phyloP scores from a whole-genome alignment of 1,140 invertebrate genomes.

The Conus ventricosus region DNA sequence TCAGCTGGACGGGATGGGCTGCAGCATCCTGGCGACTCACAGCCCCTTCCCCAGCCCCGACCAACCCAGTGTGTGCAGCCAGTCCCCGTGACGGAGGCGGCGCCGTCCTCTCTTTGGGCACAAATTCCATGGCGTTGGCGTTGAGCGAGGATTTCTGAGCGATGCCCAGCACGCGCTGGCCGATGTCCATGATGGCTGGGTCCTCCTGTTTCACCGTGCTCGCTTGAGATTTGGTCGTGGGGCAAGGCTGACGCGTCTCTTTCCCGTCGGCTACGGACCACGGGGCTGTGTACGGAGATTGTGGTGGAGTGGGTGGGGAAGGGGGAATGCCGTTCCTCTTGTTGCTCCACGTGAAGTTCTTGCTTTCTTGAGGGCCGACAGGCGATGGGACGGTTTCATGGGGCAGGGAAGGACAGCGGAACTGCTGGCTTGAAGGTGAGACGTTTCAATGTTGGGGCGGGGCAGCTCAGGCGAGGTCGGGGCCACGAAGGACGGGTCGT shows the following conservation, averaged over 20 bases:
- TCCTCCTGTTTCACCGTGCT: background rate
- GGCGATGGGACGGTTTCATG: background rate
- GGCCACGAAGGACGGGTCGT: background rate
- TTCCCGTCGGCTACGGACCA: background rate
- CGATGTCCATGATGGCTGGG: constrained; percentile 8
- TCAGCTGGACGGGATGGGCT: background rate
- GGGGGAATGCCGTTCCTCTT: background rate
- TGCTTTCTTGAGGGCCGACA: background rate
- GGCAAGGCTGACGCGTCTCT: background rate
- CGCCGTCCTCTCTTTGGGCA: background rate
- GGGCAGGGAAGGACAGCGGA: background rate
- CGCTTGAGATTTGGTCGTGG: background rate
- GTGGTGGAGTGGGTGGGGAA: background rate
- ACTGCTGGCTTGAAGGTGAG: background rate
- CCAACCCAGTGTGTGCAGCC: background rate
- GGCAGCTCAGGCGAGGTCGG: background rate
- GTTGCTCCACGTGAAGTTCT: background rate
- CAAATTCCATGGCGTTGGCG: constrained; percentile 10
- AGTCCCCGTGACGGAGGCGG: background rate
- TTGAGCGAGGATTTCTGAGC: constrained; percentile 8
- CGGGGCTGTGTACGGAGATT: no score
- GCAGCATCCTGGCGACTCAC: no score
- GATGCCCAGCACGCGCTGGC: background rate
- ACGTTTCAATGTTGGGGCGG: background rate
- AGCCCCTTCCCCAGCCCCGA: no score